Base-by-base conservation (phyloP, 2,797 vertebrate species). In the Ciconia nigra region DNA sequence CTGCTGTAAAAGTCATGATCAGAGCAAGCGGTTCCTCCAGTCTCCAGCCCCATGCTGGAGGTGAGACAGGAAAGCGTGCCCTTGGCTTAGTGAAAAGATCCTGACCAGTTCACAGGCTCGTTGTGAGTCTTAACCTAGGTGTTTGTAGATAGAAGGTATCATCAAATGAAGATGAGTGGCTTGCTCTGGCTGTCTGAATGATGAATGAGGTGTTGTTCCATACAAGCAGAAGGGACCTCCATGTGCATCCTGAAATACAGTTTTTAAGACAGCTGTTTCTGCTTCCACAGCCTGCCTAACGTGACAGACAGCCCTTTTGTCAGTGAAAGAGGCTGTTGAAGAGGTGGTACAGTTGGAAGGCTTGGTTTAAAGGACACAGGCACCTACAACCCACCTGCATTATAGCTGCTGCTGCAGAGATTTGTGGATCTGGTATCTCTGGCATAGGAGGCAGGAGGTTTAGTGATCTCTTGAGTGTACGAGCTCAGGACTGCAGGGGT, bases 121-220 rank as follows among this genome's bases (percentile, higher is more conserved):
- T 16, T 80, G 63, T 57, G 89, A 92, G 83, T 24, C 71, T 82
- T 69, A 52, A 69, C 42, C 52, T 70, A 55, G 67, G 67, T 88
- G 89, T 87, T 84, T 58, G 55, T 25, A 92, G 87, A 95, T 94
- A 83, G 92, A 93, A 91, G 74, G 71, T 87, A 58, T 81, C 9
- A 2, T n/a, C 65, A 14, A 63, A 57, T 81, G 76, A 84, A 87
- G 90, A 79, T 84, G 92, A 89, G 90, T 72, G 83, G 55, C 78
- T 90, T 61, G 88, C 41, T 55, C 83, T 88, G 85, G 37, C 71
- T 82, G 11, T 89, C 79, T 78, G 80, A 65, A 21, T 90, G 90
- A 95, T 66, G 70, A 74, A 89, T 55, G 90, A 92, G 46, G 63
- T 93, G 91, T 20, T 93, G 54, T 73, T 95, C 70, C 37, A 5